Evolutionary conservation across 2,888 invertebrate genomes (phyloP), one percentile per base, ranked within the genome.

Genomic region (Agrilus cyanescens): DNA sequence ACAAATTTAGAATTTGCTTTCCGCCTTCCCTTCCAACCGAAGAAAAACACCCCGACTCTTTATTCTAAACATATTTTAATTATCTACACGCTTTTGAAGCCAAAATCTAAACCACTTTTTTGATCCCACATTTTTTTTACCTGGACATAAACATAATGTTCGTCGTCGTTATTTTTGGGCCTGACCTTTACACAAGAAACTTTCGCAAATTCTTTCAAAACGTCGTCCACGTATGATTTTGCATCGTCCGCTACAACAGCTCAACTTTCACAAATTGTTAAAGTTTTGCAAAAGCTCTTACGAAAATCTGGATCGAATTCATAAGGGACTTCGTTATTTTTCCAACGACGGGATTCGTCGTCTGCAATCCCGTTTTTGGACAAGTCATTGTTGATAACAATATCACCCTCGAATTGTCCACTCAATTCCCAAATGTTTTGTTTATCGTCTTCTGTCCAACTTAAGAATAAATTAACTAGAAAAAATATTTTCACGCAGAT

Each of bases 341-440:
- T 13, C 50, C 50, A 50, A n/a, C 44, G 37, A n/a, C 14, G 37
- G 12, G 13, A 16, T 31, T 32, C 12, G 31, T 47, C 32, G 25
- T 25, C 8, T 2, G 45, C 14, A 12, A 49, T 13, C 8, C 47
- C 48, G 34, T 49, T 50, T 18, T 42, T 36, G 36, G 47, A 44
- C 2, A 25, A 3, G 4, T 31, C 37, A 2, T 40, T 34, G 25
- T 12, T 14, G 15, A 50, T 20, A 8, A 50, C 37, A 20, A 50
- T 50, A 36, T 50, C 50, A 12, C 50, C 50, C 38, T 50, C 46
- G 44, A 43, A 46, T 13, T 49, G 49, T 5, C 50, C 50, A 41
- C 50, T 50, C 15, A 49, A 29, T 39, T 47, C 44, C 50, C 50
- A 50, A 14, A 50, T 44, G 29, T 50, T 46, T 38, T 50, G 46